Base-by-base conservation (phyloP, 1,140 invertebrate species). In the Lerema accius region DNA sequence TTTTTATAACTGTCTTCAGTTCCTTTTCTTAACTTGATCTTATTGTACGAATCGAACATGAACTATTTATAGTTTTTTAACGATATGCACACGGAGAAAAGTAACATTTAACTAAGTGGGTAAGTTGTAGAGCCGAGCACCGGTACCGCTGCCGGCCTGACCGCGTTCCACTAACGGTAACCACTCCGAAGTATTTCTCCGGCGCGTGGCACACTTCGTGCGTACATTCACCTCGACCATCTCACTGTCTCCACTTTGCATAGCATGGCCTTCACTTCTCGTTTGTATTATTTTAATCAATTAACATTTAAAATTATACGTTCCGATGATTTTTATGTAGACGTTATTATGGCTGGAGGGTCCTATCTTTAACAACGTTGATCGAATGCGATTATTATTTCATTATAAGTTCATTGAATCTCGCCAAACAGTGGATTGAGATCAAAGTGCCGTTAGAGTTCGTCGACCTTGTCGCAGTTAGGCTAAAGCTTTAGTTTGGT, bases 121-220 rank as follows among this genome's bases (percentile, higher is more conserved):
- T 59, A 61, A 63, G 69, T 71, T 65, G 72, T 67, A 65, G 73
- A 68, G 73, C 64, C 67, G 70, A 69, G 65, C 76, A 77, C 63
- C 71, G 71, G 73, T 83, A 84, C 78, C 79, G 78, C 68, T 82
- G 86, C 73, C 69, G 78, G 80, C 78, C 78, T 90, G 86, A 90
- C 87, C 87, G 87, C 87, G 84, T 84, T 88, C 84, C 84, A 80
- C 73, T 90, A 90, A 90, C 87, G 87, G 87, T 90, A 90, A 77
- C 84, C 84, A 83, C 71, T 80, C 82, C 80, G 83, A 86, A 88
- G 86, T 84, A 76, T 89, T 87, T 89, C 86, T 89, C 83, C 73
- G 84, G 77, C 85, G 78, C 78, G 83, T 87, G 85, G 82, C 87
- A 90, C 86, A 89, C 84, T 88, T 90, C 67, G 81, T 80, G 87